Evolutionary conservation across 2,888 invertebrate genomes (phyloP).

Genomic region (Phortica magna): DNA sequence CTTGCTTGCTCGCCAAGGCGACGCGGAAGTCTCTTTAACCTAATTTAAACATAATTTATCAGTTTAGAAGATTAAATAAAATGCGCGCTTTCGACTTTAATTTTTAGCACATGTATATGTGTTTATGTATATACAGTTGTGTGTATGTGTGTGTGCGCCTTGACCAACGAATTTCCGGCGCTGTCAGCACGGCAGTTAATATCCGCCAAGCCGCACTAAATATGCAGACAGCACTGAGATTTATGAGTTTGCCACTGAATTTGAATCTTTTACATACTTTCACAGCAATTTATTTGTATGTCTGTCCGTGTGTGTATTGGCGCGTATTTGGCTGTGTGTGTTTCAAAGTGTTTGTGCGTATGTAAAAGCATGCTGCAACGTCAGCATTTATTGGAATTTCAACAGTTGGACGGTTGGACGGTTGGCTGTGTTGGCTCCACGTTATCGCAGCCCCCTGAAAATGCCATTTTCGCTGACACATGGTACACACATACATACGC

Average conservation of each 20-base stretch:
- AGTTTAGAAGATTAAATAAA: background rate
- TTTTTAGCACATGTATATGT: background rate
- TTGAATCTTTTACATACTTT: background rate
- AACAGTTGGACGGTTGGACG: background rate
- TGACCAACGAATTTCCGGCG: conserved; percentile 1
- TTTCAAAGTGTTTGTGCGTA: background rate
- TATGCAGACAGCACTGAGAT: conserved; percentile 6
- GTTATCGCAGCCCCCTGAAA: background rate
- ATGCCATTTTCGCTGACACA: background rate
- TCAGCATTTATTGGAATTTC: background rate
- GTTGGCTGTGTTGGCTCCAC: background rate
- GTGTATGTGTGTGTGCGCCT: background rate
- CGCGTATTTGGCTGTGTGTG: background rate
- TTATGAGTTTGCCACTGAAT: background rate
- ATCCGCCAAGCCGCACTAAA: conserved; percentile 16
- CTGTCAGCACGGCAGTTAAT: conserved; percentile 22
- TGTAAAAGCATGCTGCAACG: background rate
- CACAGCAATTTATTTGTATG: background rate
- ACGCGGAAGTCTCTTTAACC: background rate
- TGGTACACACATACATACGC: background rate
- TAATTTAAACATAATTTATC: background rate
- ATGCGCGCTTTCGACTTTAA: background rate
- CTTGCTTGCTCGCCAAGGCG: too few relatives aligned
- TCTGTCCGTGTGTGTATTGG: background rate
- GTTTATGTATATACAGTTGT: background rate